These are phyloP conservation scores for Microctonus brassicae DNA, from an alignment of 2,888 invertebrate species.

Conservation along the genomic window DNA sequence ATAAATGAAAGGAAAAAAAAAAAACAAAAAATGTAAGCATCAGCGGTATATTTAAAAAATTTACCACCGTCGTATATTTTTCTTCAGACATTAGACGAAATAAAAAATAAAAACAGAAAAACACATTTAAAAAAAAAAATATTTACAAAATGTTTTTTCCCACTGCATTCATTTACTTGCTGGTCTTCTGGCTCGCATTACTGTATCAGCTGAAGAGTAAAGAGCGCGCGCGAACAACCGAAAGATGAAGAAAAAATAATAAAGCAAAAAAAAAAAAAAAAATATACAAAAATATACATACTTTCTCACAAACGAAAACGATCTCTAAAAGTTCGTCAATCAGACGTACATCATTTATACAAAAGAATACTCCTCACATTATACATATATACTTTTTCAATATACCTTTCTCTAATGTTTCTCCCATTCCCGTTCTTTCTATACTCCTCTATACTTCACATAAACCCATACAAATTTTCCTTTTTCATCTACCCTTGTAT, in stretches of 20 bases:
- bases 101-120: too few species aligned
- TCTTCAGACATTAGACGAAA: not conserved
- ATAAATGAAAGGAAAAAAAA: conserved; percentile 14
- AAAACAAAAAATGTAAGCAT: not conserved
- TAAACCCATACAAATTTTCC: not conserved
- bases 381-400: not conserved
- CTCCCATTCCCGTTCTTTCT: not conserved
- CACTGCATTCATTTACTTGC: not conserved
- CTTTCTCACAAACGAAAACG: too few species aligned
- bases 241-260: conserved; percentile 6
- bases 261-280: too few species aligned
- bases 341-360: conserved; percentile 34
- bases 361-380: too few species aligned
- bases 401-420: not conserved
- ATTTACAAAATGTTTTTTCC: conserved; percentile 41
- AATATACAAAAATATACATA: too few species aligned
- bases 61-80: not conserved
- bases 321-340: conserved; percentile 28
- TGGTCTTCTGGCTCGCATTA: not conserved
- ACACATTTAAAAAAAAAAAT: conserved; percentile 16
- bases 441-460: not conserved
- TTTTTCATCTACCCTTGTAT: not conserved
- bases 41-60: not conserved
- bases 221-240: not conserved
- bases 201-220: conserved; percentile 11